Evolutionary conservation across 2,888 invertebrate genomes (phyloP).

Genomic region (Calameuta filiformis): DNA sequence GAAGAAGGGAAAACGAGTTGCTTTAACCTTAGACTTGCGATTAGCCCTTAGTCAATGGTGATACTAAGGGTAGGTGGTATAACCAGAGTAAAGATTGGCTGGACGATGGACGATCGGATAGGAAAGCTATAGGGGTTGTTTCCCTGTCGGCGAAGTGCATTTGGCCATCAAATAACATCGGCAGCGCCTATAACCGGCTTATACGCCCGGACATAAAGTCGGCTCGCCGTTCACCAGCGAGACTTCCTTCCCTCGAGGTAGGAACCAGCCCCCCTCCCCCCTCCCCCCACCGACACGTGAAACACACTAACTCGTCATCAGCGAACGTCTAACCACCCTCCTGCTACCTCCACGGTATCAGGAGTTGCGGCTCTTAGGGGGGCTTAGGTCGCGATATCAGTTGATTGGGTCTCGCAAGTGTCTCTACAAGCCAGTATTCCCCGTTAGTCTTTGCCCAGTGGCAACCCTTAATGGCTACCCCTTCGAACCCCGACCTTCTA

Average conservation of each 20-base stretch:
- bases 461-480: not conserved
- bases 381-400: constrained; percentile 63
- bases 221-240: constrained; percentile 42
- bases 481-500: not conserved
- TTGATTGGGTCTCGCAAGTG: constrained; percentile 61
- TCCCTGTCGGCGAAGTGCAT: constrained; percentile 60
- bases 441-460: not conserved
- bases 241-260: not conserved
- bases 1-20: not conserved
- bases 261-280: constrained; percentile 2
- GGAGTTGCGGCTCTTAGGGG: constrained; percentile 60
- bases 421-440: not conserved
- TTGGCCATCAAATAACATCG: constrained; percentile 67
- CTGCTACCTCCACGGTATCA: constrained; percentile 58
- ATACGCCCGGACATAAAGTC: constrained; percentile 63
- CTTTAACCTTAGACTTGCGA: not conserved
- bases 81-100: constrained; percentile 35
- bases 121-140: constrained; percentile 40
- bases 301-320: constrained; percentile 65
- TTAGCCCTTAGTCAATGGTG: not conserved
- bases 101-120: constrained; percentile 55
- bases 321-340: constrained; percentile 54
- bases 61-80: constrained; percentile 21
- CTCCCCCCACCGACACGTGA: constrained; percentile 30
- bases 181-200: constrained; percentile 66